Base-by-base conservation (phyloP, 1,140 invertebrate genomes). In the Venustaconcha ellipsiformis region DNA sequence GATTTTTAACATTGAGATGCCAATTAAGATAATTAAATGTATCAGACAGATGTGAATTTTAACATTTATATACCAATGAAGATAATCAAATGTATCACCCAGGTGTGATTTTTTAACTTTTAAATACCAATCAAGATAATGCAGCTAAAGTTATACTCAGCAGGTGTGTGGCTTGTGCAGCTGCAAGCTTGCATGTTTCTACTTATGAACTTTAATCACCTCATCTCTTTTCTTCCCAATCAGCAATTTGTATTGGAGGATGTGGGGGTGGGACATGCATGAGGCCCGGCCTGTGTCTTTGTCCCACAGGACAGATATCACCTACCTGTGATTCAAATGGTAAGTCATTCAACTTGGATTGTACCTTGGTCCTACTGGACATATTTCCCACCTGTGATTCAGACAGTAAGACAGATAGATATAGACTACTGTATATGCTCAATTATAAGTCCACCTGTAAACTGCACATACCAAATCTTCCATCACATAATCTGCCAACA, bases 271-370 rank as follows among this genome's bases (percentile, higher is more conserved):
- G 95, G 48, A 91, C 93, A 67, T 97, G 95, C 84, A 92, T 96
- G 58, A 93, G 93, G 80, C 95, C 95, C 2, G 96, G 96, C 88
- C 90, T 95, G 74, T 97, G 95, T 88, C 89, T 94, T 20, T 96
- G 95, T 85, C 92, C 94, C 12, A 93, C 92, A 58, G 83, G 88
- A 48, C 72, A 85, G 63, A 81, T 90, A 8, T 82, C 87, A 1
- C 79, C 87, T 1, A 69, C 83, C 68, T 83, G 81, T 82, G 71
- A 37, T 55, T 57, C 70, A 30, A 30, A 67, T 60, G 80, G 79
- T 74, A 48, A 48, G 37, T 11, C 37, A 48, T 48, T 48, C 37
- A 8, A 48, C 37, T 48, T 48, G 37, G 37, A 48, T 48, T 48
- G 37, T 48, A 11, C 37, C 37, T 48, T 11, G 6, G 37, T 48